Percentiles rank a stretch among this genome's conserved stretches.
phyloP scores from a whole-genome alignment of 2,888 invertebrate genomes.

The Zootermopsis nevadensis region DNA sequence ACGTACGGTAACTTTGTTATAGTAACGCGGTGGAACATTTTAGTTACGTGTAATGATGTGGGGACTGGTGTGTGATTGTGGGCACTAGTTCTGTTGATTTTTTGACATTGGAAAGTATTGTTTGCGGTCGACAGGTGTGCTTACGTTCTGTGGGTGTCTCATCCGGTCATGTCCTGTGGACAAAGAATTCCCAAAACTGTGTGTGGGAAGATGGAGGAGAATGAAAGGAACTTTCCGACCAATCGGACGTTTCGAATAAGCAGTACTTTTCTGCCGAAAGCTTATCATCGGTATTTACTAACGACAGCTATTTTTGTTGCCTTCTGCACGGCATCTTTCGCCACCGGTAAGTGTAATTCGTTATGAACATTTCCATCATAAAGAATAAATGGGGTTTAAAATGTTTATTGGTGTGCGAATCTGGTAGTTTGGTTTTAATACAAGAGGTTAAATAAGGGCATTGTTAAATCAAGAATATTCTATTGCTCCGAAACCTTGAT shows the following conservation, averaged over 20 bases:
- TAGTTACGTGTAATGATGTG: neutral
- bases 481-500: no score
- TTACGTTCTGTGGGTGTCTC: constrained; percentile 30
- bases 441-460: no score
- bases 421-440: no score
- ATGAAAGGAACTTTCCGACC: neutral
- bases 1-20: neutral
- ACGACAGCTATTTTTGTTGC: neutral
- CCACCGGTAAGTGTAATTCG: constrained; percentile 18
- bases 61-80: neutral
- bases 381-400: no score
- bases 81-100: neutral
- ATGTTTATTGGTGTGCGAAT: no score
- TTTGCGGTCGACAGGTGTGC: constrained; percentile 2
- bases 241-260: constrained; percentile 13
- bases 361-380: no score
- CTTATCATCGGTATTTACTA: neutral
- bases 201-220: neutral
- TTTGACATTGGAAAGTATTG: neutral
- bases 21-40: neutral
- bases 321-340: neutral
- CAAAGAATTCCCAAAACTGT: constrained; percentile 2
- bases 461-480: no score
- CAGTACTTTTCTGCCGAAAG: neutral
- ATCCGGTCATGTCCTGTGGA: constrained; percentile 44